Conservation (phyloP, 2,888 invertebrate species). For the Synanthedon vespiformis region DNA sequence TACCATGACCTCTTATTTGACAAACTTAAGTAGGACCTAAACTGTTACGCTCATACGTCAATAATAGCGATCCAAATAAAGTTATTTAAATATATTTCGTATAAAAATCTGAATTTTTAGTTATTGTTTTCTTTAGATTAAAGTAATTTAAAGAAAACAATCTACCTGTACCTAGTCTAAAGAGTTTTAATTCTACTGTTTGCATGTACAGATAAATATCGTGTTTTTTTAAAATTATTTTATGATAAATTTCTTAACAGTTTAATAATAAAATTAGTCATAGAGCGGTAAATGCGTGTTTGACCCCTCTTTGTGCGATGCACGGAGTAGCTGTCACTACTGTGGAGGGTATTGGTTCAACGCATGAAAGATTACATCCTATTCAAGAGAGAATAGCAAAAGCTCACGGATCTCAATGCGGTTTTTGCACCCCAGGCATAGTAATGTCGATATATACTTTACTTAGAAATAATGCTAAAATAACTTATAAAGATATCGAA, state of each 20-base stretch:
- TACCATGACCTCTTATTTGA: too few relatives aligned
- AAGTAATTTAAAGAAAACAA: too few relatives aligned
- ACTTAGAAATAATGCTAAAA: constrained; percentile 78
- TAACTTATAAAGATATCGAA: constrained; percentile 82
- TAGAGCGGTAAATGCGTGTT: constrained; percentile 88
- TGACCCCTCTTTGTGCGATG: constrained; percentile 87
- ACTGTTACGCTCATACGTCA: too few relatives aligned
- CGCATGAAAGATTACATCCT: constrained; percentile 82
- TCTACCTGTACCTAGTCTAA: too few relatives aligned
- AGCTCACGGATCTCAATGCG: constrained; percentile 94
- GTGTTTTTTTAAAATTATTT: too few relatives aligned
- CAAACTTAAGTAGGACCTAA: too few relatives aligned
- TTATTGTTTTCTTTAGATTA: too few relatives aligned
- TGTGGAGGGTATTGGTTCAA: constrained; percentile 92
- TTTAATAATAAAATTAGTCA: constrained; percentile 71
- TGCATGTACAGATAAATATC: too few relatives aligned
- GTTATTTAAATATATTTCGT: too few relatives aligned
- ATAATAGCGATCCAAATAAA: too few relatives aligned
- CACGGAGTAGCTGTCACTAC: constrained; percentile 93
- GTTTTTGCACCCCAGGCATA: constrained; percentile 95
- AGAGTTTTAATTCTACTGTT: too few relatives aligned
- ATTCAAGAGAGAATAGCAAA: constrained; percentile 90
- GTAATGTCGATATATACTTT: constrained; percentile 97
- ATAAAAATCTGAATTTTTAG: too few relatives aligned
- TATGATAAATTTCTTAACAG: background rate